Conservation (phyloP, 1,140 invertebrate species). For the Drosophila mojavensis region DNA sequence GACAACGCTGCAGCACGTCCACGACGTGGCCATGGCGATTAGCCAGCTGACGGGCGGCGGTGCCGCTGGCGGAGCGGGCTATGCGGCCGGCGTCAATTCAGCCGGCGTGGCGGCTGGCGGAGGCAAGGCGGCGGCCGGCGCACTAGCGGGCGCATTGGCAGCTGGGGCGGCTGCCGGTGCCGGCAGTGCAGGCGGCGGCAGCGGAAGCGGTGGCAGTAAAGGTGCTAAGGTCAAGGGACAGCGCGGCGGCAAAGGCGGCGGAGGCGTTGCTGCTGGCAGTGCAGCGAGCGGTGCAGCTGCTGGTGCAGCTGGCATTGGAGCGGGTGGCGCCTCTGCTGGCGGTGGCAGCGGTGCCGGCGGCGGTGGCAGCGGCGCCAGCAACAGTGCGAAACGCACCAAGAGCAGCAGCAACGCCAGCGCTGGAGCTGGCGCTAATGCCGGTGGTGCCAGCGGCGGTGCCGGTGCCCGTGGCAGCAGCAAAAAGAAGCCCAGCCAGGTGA, state of each 20-base stretch:
- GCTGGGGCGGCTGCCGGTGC: slow-evolving; percentile 70
- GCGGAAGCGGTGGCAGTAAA: slow-evolving; percentile 80
- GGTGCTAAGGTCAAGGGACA: slow-evolving; percentile 86
- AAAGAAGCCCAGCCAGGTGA: slow-evolving; percentile 87
- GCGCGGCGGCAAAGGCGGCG: slow-evolving; percentile 66
- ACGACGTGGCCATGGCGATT: slow-evolving; percentile 68
- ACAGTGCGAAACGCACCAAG: slow-evolving; percentile 84
- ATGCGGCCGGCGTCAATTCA: slow-evolving; percentile 31
- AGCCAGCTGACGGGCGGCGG: slow-evolving; percentile 60
- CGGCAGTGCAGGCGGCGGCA: slow-evolving; percentile 40
- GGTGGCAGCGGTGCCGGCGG: slow-evolving; percentile 45
- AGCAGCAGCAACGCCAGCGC: slow-evolving; percentile 63
- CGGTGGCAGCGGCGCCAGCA: slow-evolving; percentile 51
- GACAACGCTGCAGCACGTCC: slow-evolving; percentile 47
- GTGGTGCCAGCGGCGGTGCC: slow-evolving; percentile 84
- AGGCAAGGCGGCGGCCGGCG: slow-evolving; percentile 54
- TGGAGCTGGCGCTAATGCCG: slow-evolving; percentile 62
- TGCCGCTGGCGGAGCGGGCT: slow-evolving; percentile 50
- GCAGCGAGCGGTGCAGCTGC: slow-evolving; percentile 51
- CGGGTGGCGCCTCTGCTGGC: slow-evolving; percentile 52
- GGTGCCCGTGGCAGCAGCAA: slow-evolving; percentile 86
- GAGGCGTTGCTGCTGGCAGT: slow-evolving; percentile 41
- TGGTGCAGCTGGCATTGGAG: slow-evolving; percentile 45
- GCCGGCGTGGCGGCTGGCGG: slow-evolving; percentile 52
- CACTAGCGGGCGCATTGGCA: slow-evolving; percentile 60